phyloP scores from a whole-genome alignment of 2,113 vertebrate species.

The Philantomba maxwellii region DNA sequence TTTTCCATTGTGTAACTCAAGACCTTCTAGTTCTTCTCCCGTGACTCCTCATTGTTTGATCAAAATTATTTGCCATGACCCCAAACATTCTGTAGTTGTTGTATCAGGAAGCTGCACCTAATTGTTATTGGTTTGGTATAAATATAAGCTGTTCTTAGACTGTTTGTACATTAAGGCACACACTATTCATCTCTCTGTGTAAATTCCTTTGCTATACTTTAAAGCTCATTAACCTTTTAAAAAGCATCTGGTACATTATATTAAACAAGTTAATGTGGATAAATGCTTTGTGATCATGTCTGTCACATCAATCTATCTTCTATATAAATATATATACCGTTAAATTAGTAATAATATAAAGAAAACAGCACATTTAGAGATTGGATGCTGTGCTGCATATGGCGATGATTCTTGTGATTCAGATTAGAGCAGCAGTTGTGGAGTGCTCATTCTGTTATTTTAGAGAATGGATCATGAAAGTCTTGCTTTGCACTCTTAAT shows the following conservation, averaged over 20 bases:
- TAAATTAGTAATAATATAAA: not conserved
- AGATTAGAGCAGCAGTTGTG: not conserved
- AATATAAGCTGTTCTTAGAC: not conserved
- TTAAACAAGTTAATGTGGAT: not conserved
- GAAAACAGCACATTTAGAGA: not conserved
- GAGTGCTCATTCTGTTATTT: not conserved
- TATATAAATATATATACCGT: not conserved
- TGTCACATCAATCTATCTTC: not conserved
- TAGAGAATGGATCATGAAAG: not conserved
- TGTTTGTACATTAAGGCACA: not conserved
- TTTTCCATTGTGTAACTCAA: not conserved
- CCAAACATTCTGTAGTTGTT: not conserved
- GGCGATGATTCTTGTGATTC: not conserved
- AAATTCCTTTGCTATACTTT: not conserved
- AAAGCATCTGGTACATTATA: not conserved
- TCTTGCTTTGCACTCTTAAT: not conserved
- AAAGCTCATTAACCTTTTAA: not conserved
- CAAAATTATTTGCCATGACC: not conserved
- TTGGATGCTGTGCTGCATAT: not conserved
- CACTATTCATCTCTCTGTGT: not conserved
- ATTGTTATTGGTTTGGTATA: not conserved
- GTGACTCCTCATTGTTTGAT: not conserved
- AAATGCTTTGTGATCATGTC: not conserved
- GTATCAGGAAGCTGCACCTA: not conserved
- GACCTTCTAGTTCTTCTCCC: not conserved